A percentile compares a stretch with the other conserved stretches of the same genome.
Evolutionary conservation across 2,888 invertebrate genomes (phyloP).

Genomic region (Polyommatus icarus): DNA sequence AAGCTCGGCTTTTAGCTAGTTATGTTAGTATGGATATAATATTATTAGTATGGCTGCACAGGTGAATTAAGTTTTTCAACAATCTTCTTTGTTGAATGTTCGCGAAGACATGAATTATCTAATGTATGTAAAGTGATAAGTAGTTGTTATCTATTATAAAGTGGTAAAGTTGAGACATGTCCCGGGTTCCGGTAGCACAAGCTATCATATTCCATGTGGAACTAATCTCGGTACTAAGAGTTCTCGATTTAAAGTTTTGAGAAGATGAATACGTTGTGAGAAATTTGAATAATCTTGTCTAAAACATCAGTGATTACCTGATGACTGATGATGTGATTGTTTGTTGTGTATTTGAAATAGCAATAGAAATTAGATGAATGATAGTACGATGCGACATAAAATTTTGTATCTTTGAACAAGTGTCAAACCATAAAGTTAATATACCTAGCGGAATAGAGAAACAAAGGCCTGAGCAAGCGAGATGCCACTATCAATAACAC

Average conservation of each 20-base stretch:
- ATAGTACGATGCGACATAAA: too few species aligned
- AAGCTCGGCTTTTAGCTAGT: too few species aligned
- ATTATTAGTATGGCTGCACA: too few species aligned
- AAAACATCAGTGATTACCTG: background rate
- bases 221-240: constrained; percentile 17
- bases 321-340: too few species aligned
- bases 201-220: constrained; percentile 28
- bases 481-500: too few species aligned
- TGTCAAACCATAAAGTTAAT: too few species aligned
- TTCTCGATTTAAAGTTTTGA: constrained; percentile 3
- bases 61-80: background rate
- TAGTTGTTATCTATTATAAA: constrained; percentile 34
- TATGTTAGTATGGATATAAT: too few species aligned
- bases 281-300: too few species aligned
- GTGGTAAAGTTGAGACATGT: constrained; percentile 34
- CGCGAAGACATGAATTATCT: background rate
- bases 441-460: too few species aligned
- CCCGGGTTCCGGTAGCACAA: constrained; percentile 14
- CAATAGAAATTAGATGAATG: too few species aligned
- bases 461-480: too few species aligned
- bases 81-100: background rate
- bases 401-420: too few species aligned
- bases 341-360: background rate
- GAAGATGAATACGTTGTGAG: background rate
- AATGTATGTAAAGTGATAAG: constrained; percentile 2